Evolutionary conservation across 1,140 invertebrate species (phyloP).

Genomic region (Rhyacophila brunnea): DNA sequence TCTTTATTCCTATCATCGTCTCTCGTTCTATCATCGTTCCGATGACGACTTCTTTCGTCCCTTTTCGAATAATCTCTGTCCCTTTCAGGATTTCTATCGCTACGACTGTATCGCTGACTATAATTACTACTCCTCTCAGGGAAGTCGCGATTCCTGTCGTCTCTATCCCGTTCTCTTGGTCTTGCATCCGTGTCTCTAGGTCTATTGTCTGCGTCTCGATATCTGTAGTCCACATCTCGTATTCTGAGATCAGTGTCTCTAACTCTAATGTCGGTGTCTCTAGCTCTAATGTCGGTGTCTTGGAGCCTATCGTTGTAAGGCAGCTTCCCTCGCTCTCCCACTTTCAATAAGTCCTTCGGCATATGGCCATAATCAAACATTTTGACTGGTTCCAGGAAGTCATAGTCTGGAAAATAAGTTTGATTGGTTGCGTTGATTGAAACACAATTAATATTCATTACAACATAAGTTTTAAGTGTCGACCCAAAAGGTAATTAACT

Average conservation of each 20-base stretch:
- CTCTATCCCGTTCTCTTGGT: constrained; percentile 31
- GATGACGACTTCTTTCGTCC: constrained; percentile 40
- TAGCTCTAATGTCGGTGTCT: constrained; percentile 4
- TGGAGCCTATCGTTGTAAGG: too few species aligned
- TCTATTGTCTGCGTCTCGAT: too few species aligned
- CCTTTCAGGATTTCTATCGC: constrained; percentile 26
- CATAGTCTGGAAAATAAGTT: constrained; percentile 43
- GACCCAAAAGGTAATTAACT: too few species aligned
- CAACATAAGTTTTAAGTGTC: too few species aligned
- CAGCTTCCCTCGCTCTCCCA: too few species aligned
- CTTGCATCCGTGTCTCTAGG: constrained; percentile 14
- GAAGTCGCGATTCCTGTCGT: constrained; percentile 30
- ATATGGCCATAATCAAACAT: constrained; percentile 62
- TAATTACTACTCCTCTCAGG: too few species aligned
- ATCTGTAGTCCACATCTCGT: too few species aligned
- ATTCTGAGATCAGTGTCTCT: too few species aligned
- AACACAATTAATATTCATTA: too few species aligned
- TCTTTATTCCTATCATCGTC: constrained; percentile 39
- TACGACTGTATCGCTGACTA: constrained; percentile 17
- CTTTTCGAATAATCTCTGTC: constrained; percentile 24
- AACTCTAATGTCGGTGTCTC: too few species aligned
- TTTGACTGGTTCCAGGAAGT: constrained; percentile 57
- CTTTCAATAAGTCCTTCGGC: constrained; percentile 47
- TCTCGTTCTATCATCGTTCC: constrained; percentile 29
- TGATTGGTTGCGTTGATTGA: too few species aligned